phyloP scores from a whole-genome alignment of 2,113 vertebrate genomes.

The Ailuropoda melanoleuca region DNA sequence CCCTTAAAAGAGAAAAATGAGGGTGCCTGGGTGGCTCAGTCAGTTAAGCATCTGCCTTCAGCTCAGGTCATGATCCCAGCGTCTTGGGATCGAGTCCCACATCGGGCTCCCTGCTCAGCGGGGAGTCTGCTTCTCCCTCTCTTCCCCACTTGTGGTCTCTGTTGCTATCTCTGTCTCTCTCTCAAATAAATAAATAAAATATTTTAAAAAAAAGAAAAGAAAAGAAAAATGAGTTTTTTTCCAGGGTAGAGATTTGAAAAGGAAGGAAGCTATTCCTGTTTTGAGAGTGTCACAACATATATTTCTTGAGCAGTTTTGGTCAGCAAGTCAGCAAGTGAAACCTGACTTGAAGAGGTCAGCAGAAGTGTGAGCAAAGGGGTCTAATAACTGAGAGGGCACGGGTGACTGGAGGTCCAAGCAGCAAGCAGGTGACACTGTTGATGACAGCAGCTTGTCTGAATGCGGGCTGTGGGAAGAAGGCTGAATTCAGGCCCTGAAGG shows the following conservation, averaged over 20 bases:
- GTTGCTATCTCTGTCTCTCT: too few species aligned
- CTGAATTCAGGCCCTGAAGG: background rate
- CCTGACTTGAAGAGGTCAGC: background rate
- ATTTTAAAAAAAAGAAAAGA: background rate
- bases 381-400: background rate
- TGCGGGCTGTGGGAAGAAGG: background rate
- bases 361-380: background rate
- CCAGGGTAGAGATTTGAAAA: background rate
- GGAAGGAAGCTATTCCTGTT: background rate
- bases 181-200: too few species aligned
- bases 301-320: background rate
- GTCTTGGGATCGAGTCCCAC: too few species aligned
- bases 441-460: background rate
- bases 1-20: background rate
- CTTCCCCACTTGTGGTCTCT: too few species aligned
- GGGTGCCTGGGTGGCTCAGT: too few species aligned
- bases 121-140: too few species aligned
- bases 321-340: background rate
- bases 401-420: background rate
- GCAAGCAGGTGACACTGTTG: background rate
- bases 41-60: too few species aligned
- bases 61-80: too few species aligned
- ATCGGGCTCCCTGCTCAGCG: too few species aligned
- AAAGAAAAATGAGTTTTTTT: background rate
- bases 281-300: background rate